A percentile compares a stretch with the other conserved stretches of the same genome.
Evolutionary conservation across 2,888 invertebrate genomes (phyloP).

Genomic region (Parascotia fuliginaria): DNA sequence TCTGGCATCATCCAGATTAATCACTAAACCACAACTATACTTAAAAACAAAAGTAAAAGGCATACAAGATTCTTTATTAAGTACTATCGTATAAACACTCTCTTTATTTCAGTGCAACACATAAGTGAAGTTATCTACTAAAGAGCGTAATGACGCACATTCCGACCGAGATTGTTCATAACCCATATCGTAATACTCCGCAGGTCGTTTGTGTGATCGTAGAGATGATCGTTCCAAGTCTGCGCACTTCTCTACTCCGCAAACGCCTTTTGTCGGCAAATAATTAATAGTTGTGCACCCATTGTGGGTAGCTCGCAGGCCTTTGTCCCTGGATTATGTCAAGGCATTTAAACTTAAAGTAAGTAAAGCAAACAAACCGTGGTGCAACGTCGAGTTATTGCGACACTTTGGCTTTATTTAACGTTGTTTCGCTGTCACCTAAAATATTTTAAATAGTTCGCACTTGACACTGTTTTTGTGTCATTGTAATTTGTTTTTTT

Average conservation of each 20-base stretch:
- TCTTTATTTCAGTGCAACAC: not conserved
- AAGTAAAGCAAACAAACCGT: constrained; percentile 49
- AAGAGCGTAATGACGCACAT: constrained; percentile 30
- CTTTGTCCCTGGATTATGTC: constrained; percentile 59
- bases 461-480: constrained; percentile 24
- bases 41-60: too few relatives aligned
- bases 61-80: not conserved
- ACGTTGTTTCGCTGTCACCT: constrained; percentile 19
- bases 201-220: constrained; percentile 40
- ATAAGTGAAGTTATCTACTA: constrained; percentile 29
- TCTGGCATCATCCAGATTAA: too few relatives aligned
- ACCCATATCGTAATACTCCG: constrained; percentile 47
- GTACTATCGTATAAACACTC: not conserved
- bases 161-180: constrained; percentile 44
- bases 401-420: constrained; percentile 45
- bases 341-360: constrained; percentile 53
- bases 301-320: constrained; percentile 57
- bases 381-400: constrained; percentile 48
- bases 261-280: constrained; percentile 64
- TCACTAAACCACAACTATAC: too few relatives aligned
- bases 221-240: constrained; percentile 53
- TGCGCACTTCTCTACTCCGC: constrained; percentile 52
- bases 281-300: constrained; percentile 69
- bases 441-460: constrained; percentile 39
- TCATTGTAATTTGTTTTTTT: constrained; percentile 20